Evolutionary conservation across 2,797 vertebrate genomes (phyloP), one percentile per base, ranked within the genome.

Genomic region (Tinamus major): DNA sequence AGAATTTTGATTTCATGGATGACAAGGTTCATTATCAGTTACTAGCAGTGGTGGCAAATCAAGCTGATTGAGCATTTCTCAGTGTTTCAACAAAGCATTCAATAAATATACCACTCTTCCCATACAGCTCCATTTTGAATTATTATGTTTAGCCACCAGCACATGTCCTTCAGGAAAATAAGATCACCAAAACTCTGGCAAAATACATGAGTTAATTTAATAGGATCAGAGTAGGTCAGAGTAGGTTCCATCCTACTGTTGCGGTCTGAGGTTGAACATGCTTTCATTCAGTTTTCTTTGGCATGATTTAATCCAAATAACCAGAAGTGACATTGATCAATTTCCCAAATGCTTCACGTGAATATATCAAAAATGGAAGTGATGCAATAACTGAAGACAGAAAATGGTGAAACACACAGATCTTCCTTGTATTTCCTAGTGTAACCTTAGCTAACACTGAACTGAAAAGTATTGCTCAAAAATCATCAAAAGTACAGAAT

Each of bases 1-100:
- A 74, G 74, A 78, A 84, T 56, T 35, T n/a, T 95, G 46, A 76
- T 93, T 90, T 95, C 83, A 81, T 91, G 69, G 80, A 41, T 41
- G 68, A 76, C 41, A 76, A 20, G 2, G 6, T 51, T 89, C 5
- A 59, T 81, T 89, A 20, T 19, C 55, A 51, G 10, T 69, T 72
- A 67, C 19, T 67, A 48, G n/a, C 8, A 69, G 19, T 55, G 49
- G 23, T 75, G 46, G 58, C n/a, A 87, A 85, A 51, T 20, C 2
- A 33, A 26, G 20, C 23, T 80, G 82, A 87, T 20, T 41, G 31
- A 81, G 42, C 46, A 59, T 62, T 75, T 93, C 77, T 76, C 49
- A 41, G 8, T 59, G 23, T 56, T 86, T 91, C 41, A 89, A 63
- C 5, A 79, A 55, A 75, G 62, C 10, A 27, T 27, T 63, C 42